Conservation (phyloP, 2,113 vertebrate genomes). For the Falcunculus frontatus region DNA sequence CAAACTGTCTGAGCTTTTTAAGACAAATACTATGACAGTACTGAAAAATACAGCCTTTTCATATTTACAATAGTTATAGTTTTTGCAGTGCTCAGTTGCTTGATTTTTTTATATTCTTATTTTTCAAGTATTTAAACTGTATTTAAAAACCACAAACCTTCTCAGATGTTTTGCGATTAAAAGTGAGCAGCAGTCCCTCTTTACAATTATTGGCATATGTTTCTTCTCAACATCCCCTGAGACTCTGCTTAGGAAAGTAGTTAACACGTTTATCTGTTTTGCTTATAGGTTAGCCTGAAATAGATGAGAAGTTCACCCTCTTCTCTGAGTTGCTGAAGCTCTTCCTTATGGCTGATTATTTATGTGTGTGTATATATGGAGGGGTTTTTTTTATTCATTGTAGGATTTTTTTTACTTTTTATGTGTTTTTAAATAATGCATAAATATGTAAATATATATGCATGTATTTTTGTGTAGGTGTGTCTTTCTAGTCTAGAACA, state of each 20-base stretch:
- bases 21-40: background rate
- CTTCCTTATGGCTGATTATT: background rate
- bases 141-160: background rate
- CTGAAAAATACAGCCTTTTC: background rate
- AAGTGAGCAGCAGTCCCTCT: background rate
- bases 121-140: background rate
- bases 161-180: background rate
- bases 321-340: background rate
- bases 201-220: background rate
- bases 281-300: background rate
- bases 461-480: background rate
- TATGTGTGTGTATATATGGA: background rate
- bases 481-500: background rate
- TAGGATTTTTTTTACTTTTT: background rate
- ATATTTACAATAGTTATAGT: background rate
- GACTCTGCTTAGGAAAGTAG: background rate
- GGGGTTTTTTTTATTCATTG: rapidly evolving
- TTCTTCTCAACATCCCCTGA: background rate
- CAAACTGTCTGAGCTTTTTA: background rate
- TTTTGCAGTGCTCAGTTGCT: background rate
- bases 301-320: background rate
- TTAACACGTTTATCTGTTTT: conserved; percentile 7
- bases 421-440: background rate
- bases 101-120: background rate
- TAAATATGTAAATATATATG: background rate